Evolutionary conservation across 2,888 invertebrate species (phyloP).

Genomic region (Conus canariensis): DNA sequence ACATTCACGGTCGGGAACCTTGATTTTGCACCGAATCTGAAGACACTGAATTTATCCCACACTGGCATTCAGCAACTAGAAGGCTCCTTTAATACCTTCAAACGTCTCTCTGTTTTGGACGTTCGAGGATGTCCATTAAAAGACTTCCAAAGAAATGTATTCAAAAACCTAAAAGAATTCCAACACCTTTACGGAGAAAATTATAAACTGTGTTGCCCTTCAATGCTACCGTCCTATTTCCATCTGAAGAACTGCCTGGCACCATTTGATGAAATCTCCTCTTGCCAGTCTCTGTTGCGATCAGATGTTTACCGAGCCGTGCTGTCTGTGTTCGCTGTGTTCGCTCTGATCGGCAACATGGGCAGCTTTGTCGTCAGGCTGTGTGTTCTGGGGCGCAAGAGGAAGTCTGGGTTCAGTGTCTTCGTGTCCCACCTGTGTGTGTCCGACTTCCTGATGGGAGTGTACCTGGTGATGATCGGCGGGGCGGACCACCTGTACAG

Average conservation of each 20-base stretch:
- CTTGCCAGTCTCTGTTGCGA: constrained; percentile 33
- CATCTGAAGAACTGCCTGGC: not conserved
- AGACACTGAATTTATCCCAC: not conserved
- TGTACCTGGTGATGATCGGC: constrained; percentile 17
- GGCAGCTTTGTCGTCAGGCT: not conserved
- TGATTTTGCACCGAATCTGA: not conserved
- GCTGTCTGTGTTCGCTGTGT: not conserved
- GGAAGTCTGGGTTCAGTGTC: not conserved
- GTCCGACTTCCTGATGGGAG: constrained; percentile 23
- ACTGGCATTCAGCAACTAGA: not conserved
- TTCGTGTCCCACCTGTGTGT: constrained; percentile 40
- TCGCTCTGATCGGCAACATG: not conserved
- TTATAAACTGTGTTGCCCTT: constrained; percentile 3
- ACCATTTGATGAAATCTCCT: constrained; percentile 11
- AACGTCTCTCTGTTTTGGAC: not conserved
- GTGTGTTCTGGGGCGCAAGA: not conserved
- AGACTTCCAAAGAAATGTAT: not conserved
- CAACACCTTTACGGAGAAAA: not conserved
- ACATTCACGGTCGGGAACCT: not conserved
- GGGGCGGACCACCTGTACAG: constrained; percentile 4
- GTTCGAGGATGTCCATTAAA: not conserved
- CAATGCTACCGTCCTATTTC: not conserved
- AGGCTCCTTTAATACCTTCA: not conserved
- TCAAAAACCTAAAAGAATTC: not conserved
- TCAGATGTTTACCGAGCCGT: not conserved